A percentile compares a stretch with the other conserved stretches of the same genome.
Evolutionary conservation across 2,888 invertebrate species (phyloP).

Genomic region (Seira ritae): DNA sequence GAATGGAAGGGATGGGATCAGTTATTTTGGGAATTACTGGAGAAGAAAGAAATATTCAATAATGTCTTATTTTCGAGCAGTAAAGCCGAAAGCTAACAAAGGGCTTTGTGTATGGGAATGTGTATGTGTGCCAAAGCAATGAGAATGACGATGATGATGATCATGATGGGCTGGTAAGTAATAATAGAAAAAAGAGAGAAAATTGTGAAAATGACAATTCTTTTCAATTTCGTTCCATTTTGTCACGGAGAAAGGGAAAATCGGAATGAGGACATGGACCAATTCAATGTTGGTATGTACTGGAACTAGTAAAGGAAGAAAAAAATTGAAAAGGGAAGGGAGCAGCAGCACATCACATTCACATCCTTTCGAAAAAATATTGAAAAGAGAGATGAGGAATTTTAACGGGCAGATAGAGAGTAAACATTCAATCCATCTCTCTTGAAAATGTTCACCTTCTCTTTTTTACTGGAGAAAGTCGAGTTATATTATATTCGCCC

Average conservation of each 20-base stretch:
- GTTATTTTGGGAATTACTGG: conserved; percentile 6
- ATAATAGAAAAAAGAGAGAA: conserved; percentile 37
- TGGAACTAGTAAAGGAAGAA: background rate
- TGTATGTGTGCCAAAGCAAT: conserved; percentile 9
- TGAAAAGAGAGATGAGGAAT: background rate
- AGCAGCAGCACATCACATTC: background rate
- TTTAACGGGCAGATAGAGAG: too few species aligned
- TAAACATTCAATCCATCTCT: too few species aligned
- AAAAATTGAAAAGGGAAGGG: background rate
- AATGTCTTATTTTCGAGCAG: background rate
- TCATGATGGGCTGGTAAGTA: background rate
- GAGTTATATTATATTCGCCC: too few species aligned
- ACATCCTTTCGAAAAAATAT: background rate
- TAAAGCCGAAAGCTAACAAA: background rate
- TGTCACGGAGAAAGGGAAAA: conserved; percentile 45
- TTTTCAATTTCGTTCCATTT: conserved; percentile 58
- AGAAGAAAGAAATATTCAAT: background rate
- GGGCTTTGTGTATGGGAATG: background rate
- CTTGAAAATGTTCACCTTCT: too few species aligned
- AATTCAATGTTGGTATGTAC: background rate
- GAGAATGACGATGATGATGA: background rate
- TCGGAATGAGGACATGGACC: conserved; percentile 48
- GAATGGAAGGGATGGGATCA: background rate
- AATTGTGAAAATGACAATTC: conserved; percentile 63
- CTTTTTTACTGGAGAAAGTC: background rate